Percentiles rank a stretch among this genome's conserved stretches.
phyloP scores from a whole-genome alignment of 2,113 vertebrate genomes.

The Tamias sibiricus region DNA sequence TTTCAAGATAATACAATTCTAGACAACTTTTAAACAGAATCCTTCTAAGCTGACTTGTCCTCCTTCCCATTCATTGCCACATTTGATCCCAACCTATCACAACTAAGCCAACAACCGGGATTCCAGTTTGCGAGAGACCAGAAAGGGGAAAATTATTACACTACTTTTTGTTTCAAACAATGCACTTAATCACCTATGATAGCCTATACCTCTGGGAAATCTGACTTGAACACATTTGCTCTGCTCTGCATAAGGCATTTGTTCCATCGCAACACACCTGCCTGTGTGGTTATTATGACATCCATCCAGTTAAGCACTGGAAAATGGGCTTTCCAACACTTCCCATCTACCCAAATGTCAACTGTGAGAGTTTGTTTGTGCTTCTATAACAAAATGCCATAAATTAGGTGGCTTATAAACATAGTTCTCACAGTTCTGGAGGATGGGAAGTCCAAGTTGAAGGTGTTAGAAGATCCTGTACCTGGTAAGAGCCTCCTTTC shows the following conservation, averaged over 20 bases:
- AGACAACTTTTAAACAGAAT: neutral
- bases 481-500: neutral
- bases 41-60: neutral
- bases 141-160: conserved; percentile 37
- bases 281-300: neutral
- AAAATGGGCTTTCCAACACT: neutral
- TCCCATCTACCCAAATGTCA: conserved; percentile 9
- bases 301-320: neutral
- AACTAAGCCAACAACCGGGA: conserved; percentile 43
- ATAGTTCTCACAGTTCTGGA: neutral
- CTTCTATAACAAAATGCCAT: neutral
- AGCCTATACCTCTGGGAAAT: neutral
- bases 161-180: neutral
- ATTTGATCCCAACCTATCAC: conserved; percentile 53
- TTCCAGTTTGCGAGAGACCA: conserved; percentile 35
- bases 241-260: neutral
- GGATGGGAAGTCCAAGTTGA: neutral
- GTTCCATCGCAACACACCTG: neutral
- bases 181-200: conserved; percentile 18
- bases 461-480: too few relatives aligned
- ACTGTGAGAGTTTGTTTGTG: neutral
- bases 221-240: neutral
- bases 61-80: conserved; percentile 40
- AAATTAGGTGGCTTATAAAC: neutral
- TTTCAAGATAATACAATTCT: neutral